Evolutionary conservation across 2,113 vertebrate genomes (phyloP).

Genomic region (Eubucco bourcierii): DNA sequence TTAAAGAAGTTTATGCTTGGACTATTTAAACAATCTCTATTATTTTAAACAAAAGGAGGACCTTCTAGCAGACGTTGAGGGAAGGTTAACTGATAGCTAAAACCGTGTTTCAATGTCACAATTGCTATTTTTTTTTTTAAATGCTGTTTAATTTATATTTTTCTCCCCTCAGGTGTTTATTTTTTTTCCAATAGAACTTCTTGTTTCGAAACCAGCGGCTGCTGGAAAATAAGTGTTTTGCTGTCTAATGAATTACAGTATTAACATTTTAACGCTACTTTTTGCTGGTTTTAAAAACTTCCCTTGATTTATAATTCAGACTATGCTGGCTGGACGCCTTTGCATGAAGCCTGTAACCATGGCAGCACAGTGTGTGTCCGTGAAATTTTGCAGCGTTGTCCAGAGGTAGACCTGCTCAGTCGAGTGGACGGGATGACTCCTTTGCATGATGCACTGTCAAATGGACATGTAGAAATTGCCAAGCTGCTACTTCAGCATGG

Average conservation of each 20-base stretch:
- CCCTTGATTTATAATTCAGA: constrained; percentile 86
- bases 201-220: background rate
- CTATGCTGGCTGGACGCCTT: constrained; percentile 94
- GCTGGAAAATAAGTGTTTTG: background rate
- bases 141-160: background rate
- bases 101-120: background rate
- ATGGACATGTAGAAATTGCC: constrained; percentile 88
- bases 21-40: background rate
- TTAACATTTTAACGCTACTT: constrained; percentile 60
- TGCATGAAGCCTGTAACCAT: constrained; percentile 98
- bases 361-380: constrained; percentile 90
- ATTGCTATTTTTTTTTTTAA: background rate
- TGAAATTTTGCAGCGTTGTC: constrained; percentile 87
- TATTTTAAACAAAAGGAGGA: background rate
- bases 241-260: constrained; percentile 1
- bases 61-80: background rate
- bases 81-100: background rate
- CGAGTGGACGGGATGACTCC: constrained; percentile 93
- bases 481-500: constrained; percentile 88
- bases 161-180: background rate
- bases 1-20: background rate
- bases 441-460: constrained; percentile 89
- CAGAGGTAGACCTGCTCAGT: constrained; percentile 85
- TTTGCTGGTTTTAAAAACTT: constrained; percentile 76
- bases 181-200: background rate